A percentile compares a stretch with the other conserved stretches of the same genome.
These are phyloP conservation scores for Beroe ovata DNA, from an alignment of 37 sponge, comb jelly and placozoan genomes.

Conservation along the genomic window DNA sequence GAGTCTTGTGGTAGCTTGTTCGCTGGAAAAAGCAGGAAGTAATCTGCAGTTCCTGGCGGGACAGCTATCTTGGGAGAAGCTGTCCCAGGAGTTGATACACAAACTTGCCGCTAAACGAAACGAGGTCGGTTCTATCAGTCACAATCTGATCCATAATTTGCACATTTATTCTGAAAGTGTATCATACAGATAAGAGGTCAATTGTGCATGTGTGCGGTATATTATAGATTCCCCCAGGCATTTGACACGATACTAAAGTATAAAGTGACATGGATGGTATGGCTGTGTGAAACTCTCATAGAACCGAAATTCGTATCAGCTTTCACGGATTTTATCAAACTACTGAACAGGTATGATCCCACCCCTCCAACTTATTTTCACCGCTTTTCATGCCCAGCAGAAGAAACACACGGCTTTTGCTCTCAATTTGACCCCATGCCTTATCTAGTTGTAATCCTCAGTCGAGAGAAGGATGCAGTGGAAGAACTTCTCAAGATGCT, in stretches of 20 bases:
- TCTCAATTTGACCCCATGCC: no score
- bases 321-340: constrained; percentile 71
- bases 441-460: no score
- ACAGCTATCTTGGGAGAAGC: not conserved
- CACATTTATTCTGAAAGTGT: no score
- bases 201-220: no score
- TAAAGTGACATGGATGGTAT: not conserved
- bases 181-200: no score
- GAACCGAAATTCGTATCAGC: constrained; percentile 23
- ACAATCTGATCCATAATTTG: no score
- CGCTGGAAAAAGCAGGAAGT: not conserved
- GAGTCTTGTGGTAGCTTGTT: not conserved
- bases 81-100: not conserved
- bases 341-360: constrained; percentile 86
- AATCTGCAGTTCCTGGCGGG: not conserved
- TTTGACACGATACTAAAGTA: not conserved
- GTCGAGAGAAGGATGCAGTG: not conserved
- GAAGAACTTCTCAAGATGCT: constrained; percentile 3
- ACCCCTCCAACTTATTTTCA: no score
- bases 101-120: not conserved
- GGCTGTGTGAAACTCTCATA: not conserved
- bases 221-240: not conserved
- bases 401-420: no score
- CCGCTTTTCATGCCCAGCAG: no score
- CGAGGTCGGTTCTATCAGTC: no score